Base-by-base conservation (phyloP, 2,797 vertebrate species). In the Karalla daura region DNA sequence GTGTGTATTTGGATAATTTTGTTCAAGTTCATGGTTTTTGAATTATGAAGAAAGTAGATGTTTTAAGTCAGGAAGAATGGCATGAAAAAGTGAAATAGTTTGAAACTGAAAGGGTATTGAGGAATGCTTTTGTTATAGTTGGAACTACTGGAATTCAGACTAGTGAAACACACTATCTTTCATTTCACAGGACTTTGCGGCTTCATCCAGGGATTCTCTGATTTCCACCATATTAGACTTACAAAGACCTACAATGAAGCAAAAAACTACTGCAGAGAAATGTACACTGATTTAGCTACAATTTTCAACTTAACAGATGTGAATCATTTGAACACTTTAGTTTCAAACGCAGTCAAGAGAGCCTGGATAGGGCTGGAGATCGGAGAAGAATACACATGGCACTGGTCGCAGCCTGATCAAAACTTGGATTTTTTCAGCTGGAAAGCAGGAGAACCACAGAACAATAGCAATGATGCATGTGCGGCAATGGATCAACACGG, bases 291-390 rank as follows among this genome's bases (percentile, higher is more conserved):
- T 70, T 80, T 93, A 64, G 89, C 86, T n/a, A 77, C 87, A 46
- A 23, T 93, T 58, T 55, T 70, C 54, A 86, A 81, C 69, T 35
- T 4, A 4, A 49, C 58, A 10, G 86, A 90, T 11, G 77, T 89
- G 72, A 50, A 63, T 15, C 24, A 23, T 30, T 58, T 91, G 63
- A 46, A 68, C 4, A n/a, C 7, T 27, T 65, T 59, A 25, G 46
- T 80, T 59, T 61, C 79, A 51, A 53, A 0, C 21, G 2, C 5
- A 9, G 5, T 7, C 3, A 0, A 0, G 10, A 78, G 39, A 40
- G 68, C 83, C 40, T 93, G 90, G 85, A 90, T 92, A 66, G 91
- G 90, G 56, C 85, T 94, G 37, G 78, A 89, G 81, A 23, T 15
- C 20, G 76, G 73, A 58, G n/a, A 58, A 4, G 43, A 39, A 6